Conservation (phyloP, 1,140 invertebrate species). For the Brachionus calyciflorus region DNA sequence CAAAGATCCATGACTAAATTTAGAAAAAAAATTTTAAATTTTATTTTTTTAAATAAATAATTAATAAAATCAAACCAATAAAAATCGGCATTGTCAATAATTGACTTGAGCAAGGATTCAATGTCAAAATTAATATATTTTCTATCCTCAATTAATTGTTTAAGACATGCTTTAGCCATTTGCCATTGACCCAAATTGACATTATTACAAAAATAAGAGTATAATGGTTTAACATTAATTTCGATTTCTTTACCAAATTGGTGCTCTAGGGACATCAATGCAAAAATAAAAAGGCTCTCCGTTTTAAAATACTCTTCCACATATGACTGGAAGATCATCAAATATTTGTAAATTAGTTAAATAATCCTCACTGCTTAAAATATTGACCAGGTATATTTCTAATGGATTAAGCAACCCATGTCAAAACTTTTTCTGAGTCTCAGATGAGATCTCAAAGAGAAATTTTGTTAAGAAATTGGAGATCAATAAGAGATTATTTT, state of each 20-base stretch:
- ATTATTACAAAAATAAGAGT: constrained; percentile 56
- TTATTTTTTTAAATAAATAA: neutral
- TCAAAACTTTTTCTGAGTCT: too few species aligned
- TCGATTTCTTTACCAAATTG: constrained; percentile 69
- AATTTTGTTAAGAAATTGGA: too few species aligned
- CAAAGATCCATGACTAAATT: neutral
- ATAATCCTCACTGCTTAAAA: constrained; percentile 66
- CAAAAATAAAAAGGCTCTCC: constrained; percentile 97
- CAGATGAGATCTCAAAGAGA: too few species aligned
- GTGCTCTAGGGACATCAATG: constrained; percentile 83
- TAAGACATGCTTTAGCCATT: constrained; percentile 53
- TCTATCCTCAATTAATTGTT: constrained; percentile 47
- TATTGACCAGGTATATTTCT: constrained; percentile 74
- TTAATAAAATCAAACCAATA: too few species aligned
- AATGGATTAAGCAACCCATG: constrained; percentile 71
- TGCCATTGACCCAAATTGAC: constrained; percentile 58
- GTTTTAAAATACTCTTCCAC: constrained; percentile 88
- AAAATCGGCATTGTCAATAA: neutral
- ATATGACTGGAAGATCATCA: constrained; percentile 73
- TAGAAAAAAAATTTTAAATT: neutral
- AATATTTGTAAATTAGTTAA: constrained; percentile 63
- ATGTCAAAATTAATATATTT: neutral
- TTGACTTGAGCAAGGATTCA: neutral
- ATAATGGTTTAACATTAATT: constrained; percentile 50
- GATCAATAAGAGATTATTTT: too few species aligned